Conservation (phyloP, 2,113 vertebrate species). For the Rattus rattus region DNA sequence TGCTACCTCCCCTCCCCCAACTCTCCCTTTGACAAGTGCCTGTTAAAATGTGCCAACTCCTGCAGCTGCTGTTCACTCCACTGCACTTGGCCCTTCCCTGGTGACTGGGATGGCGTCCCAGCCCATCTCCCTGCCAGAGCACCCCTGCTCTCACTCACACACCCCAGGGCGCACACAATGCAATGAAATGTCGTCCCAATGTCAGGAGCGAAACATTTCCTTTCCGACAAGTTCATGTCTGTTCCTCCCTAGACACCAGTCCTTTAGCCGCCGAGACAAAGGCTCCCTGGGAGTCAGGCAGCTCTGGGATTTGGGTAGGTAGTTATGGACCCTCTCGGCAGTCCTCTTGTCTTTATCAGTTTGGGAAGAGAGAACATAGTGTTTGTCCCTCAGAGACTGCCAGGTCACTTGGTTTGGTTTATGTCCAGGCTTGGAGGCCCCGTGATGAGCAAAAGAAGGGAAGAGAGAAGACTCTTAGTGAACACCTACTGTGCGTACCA, state of each 20-base stretch:
- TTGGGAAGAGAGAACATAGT: not conserved
- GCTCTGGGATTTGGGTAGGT: not conserved
- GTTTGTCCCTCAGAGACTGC: not conserved
- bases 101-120: conserved; percentile 36
- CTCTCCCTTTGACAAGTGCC: conserved; percentile 91
- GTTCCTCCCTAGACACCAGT: not conserved
- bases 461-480: not conserved
- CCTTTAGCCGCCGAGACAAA: not conserved
- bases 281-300: not conserved
- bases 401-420: not conserved
- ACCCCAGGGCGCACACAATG: not conserved
- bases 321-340: not conserved
- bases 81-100: conserved; percentile 83
- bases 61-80: conserved; percentile 80
- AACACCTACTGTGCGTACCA: not conserved
- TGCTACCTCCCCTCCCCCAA: conserved; percentile 79
- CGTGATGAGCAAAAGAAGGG: not conserved
- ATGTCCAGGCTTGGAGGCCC: not conserved
- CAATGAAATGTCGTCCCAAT: conserved; percentile 20
- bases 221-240: not conserved
- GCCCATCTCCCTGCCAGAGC: not conserved
- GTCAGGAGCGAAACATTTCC: not conserved
- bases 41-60: conserved; percentile 86
- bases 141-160: not conserved
- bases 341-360: not conserved